Conservation (phyloP, 2,113 vertebrate species). For the Reinhardtius hippoglossoides region DNA sequence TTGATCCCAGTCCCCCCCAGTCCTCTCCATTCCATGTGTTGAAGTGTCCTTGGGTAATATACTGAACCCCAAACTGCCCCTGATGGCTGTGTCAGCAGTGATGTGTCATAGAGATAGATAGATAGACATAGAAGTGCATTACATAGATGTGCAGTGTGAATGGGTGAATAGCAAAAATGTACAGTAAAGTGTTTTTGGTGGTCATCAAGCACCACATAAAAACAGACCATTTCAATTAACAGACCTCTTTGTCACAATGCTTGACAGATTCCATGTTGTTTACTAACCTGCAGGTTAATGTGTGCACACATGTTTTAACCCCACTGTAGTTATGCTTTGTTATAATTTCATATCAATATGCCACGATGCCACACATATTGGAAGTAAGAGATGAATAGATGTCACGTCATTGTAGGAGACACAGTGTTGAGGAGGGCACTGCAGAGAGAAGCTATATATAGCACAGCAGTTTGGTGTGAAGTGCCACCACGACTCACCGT, state of each 20-base stretch:
- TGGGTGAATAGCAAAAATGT: not conserved
- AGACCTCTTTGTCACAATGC: not conserved
- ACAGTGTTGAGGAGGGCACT: constrained; percentile 55
- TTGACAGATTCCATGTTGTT: not conserved
- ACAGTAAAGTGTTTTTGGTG: not conserved
- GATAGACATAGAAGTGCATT: too few species aligned
- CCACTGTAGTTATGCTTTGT: not conserved
- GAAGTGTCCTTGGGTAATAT: not conserved
- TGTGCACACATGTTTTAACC: not conserved
- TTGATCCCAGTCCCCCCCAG: not conserved
- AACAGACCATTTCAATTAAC: too few species aligned
- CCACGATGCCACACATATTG: not conserved
- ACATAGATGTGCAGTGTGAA: too few species aligned
- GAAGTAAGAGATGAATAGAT: constrained; percentile 49
- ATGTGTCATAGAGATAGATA: not conserved
- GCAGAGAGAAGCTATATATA: constrained; percentile 72
- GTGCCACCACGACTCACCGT: constrained; percentile 79
- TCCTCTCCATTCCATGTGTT: not conserved
- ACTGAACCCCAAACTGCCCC: too few species aligned
- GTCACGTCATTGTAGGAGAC: constrained; percentile 55
- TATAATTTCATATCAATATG: not conserved
- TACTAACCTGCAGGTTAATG: not conserved
- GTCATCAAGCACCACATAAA: not conserved
- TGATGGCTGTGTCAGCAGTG: not conserved
- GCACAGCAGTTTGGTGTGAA: constrained; percentile 58